These are phyloP conservation scores for Caenorhabditis latens DNA, from an alignment of 1,140 invertebrate species.

Conservation along the genomic window DNA sequence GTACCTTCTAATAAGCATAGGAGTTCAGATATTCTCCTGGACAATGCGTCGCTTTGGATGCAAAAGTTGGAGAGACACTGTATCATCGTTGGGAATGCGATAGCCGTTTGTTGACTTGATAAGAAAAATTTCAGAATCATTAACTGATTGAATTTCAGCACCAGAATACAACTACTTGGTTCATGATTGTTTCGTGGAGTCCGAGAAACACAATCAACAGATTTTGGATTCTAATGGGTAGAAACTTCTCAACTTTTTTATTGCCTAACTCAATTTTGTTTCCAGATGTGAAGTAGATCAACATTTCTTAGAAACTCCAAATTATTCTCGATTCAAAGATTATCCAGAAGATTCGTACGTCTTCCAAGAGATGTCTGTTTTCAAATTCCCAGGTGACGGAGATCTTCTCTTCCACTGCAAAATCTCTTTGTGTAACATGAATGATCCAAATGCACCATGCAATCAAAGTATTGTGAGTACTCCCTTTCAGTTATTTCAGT, in stretches of 20 bases:
- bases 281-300: conserved; percentile 75
- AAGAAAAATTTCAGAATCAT: not conserved
- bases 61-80: conserved; percentile 75
- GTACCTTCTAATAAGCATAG: not conserved
- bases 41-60: conserved; percentile 75
- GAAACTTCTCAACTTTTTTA: not conserved
- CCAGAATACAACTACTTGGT: conserved; percentile 75
- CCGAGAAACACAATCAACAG: conserved; percentile 70
- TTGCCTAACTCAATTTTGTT: not conserved
- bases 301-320: conserved; percentile 76
- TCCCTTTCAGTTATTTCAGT: conserved; percentile 10
- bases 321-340: conserved; percentile 69
- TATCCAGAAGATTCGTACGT: conserved; percentile 67
- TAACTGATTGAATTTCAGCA: conserved; percentile 68
- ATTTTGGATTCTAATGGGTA: conserved; percentile 75
- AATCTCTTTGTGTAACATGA: conserved; percentile 75
- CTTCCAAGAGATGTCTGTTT: conserved; percentile 76
- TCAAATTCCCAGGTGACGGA: conserved; percentile 77
- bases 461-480: conserved; percentile 71
- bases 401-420: conserved; percentile 74
- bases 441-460: conserved; percentile 66
- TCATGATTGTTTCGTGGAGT: conserved; percentile 74
- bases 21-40: conserved; percentile 69
- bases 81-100: conserved; percentile 77
- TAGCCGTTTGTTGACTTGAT: conserved; percentile 66